These are phyloP conservation scores for Lacanobia wlatinum DNA, from an alignment of 2,888 invertebrate species.

Conservation along the genomic window DNA sequence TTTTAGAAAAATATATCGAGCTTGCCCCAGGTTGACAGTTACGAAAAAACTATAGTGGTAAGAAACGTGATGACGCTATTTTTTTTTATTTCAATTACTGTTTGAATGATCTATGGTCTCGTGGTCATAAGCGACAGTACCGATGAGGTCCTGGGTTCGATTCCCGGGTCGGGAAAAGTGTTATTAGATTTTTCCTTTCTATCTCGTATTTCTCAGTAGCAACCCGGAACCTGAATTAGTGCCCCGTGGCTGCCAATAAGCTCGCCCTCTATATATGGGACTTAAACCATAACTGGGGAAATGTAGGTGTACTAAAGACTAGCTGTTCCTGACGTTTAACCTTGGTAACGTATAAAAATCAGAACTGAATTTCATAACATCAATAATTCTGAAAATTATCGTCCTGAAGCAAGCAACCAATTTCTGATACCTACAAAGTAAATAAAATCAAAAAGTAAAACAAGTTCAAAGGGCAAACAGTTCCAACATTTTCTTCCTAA, in stretches of 20 bases:
- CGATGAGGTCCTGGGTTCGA: background rate
- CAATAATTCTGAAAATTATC: no score
- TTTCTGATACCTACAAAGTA: background rate
- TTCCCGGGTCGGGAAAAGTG: background rate
- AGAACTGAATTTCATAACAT: no score
- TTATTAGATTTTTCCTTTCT: background rate
- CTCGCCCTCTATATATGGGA: background rate
- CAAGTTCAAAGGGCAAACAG: conserved; percentile 13
- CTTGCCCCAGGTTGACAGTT: background rate
- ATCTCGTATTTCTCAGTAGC: no score
- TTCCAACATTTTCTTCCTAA: background rate
- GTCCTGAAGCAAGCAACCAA: background rate
- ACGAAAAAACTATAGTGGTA: background rate
- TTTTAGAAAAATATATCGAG: conserved; percentile 4
- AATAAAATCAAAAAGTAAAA: conserved; percentile 9
- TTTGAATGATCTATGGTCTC: background rate
- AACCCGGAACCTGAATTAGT: no score
- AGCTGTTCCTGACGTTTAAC: no score
- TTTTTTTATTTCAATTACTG: no score
- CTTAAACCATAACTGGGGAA: background rate
- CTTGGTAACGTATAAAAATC: no score
- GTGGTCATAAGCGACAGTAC: no score
- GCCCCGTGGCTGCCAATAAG: background rate
- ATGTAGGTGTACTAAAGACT: background rate
- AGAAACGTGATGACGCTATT: background rate